Base-by-base conservation (phyloP, 2,888 invertebrate genomes). In the Sarcophaga carnaria region DNA sequence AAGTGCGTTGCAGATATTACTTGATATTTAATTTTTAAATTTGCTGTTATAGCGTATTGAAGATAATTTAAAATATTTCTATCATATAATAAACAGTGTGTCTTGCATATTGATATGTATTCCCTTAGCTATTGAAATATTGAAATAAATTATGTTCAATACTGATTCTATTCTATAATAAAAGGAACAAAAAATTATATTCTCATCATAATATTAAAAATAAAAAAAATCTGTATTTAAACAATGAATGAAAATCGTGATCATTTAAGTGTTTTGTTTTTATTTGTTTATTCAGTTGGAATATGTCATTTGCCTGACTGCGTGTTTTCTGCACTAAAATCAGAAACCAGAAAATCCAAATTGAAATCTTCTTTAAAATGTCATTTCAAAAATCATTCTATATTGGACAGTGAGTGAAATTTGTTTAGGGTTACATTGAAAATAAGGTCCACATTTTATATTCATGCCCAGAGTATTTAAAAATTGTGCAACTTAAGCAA, bases 281-380 rank as follows among this genome's bases (percentile, higher is more conserved):
- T 20, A 17, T 59, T 62, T 20, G 17, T 59, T 62, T 60, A 37
- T 62, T 45, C 17, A 62, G 60, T 45, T 45, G 25, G 54, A 83
- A 77, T 72, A 83, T 83, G 72, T 83, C 83, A 77, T 64, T 54
- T 54, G 63, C 70, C 20, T 17, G 72, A 60, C 77, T 83, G 77
- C 83, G 77, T 83, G 83, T 67, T 66, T 11, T 67, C 17, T 67
- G 71, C 77, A 54, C 54, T 49, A 54, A 77, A 71, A 71, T 12
- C 63, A 47, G 60, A 67, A 22, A 77, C 10, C 54, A 74, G 22
- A 79, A 22, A 72, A 45, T 37, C 60, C 14, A 54, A 76, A 76
- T 76, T 63, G 67, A 75, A 75, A 63, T 72, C 82, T 66, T 77
- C 60, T 83, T 83, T 77, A 72, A 83, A 83, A 83, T 77, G 77